Percentiles rank a stretch among this genome's conserved stretches.
These are phyloP conservation scores for Noctua pronuba DNA, from an alignment of 2,888 invertebrate genomes.

Conservation along the genomic window DNA sequence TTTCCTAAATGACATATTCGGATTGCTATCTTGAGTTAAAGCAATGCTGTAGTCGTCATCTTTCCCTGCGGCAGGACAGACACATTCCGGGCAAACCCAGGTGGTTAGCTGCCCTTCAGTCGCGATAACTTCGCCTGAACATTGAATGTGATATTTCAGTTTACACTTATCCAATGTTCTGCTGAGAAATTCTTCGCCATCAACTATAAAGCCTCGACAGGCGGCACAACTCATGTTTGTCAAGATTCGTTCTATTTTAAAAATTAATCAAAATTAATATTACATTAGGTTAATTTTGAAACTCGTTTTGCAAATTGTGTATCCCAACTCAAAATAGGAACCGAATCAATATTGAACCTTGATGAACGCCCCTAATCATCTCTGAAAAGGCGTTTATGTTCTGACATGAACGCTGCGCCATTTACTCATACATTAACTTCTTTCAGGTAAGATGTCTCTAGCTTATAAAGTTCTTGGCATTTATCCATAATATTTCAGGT, in stretches of 20 bases:
- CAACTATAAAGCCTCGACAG: no score
- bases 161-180: not conserved
- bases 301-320: not conserved
- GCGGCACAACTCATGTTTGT: no score
- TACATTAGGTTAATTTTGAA: not conserved
- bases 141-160: not conserved
- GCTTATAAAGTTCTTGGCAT: not conserved
- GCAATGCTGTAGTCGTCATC: not conserved
- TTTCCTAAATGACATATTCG: conserved; percentile 5
- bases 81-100: not conserved
- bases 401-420: not conserved
- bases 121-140: not conserved
- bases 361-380: conserved; percentile 6
- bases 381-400: not conserved
- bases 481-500: not conserved
- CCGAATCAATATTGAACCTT: not conserved
- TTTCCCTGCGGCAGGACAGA: not conserved
- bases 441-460: not conserved
- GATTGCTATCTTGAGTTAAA: not conserved
- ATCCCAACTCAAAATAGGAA: not conserved
- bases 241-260: not conserved
- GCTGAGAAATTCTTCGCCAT: not conserved
- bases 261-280: not conserved
- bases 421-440: not conserved
- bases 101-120: not conserved